Base-by-base conservation (phyloP, 2,797 vertebrate genomes). In the Pseudocheirus occidentalis region DNA sequence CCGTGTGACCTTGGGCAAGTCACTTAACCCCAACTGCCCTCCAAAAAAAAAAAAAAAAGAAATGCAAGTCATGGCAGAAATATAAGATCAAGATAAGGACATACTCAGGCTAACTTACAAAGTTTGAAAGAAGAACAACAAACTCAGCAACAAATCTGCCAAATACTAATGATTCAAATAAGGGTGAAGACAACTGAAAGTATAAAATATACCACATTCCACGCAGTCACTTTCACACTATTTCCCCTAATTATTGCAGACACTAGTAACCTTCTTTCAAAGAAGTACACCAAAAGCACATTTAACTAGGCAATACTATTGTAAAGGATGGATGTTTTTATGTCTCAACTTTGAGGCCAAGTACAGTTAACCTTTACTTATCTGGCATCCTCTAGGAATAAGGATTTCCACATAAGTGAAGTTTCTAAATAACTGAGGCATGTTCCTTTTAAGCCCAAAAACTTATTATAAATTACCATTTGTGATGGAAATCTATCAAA, bases 151-250 rank as follows among this genome's bases (percentile, higher is more conserved):
- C 40, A 96, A 97, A 98, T 96, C 87, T 95, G 92, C 24, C 96
- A 97, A 97, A 98, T 96, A 95, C 81, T 98, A 97, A 98, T 96
- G 96, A 97, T 96, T 97, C 97, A 93, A 97, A 97, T 91, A 95
- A 92, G 56, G 57, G 95, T 57, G 92, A 55, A 91, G 92, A 92
- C 94, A 95, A 97, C 46, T 91, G 91, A 95, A 96, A 95, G 62
- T 34, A 94, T 95, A 46, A 55, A 95, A 96, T 59, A 96, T 1
- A 46, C 52, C 66, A 27, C 91, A 31, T 96, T 96, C 97, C 93
- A 95, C 94, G 24, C 53, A 16, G 54, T 52, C 89, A 52, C 92
- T 97, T 93, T 94, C 92, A 46, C 56, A n/a, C 53, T 95, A 96
- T 95, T 97, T 97, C 52, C 93, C 89, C 91, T 97, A 94, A 96